A percentile compares a stretch with the other conserved stretches of the same genome.
Evolutionary conservation across 2,113 vertebrate species (phyloP).

Genomic region (Ahaetulla prasina): DNA sequence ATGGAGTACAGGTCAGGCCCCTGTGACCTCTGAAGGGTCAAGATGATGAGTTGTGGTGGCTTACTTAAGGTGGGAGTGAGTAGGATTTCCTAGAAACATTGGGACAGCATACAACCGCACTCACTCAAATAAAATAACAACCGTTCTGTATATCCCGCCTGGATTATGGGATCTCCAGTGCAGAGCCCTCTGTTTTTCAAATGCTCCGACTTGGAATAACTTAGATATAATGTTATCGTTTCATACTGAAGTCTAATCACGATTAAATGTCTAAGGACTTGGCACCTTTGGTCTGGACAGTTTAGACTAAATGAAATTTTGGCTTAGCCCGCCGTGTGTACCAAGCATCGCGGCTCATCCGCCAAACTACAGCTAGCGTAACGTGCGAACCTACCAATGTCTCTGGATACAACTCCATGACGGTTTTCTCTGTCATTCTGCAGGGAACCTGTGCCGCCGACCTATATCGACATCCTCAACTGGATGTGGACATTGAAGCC

Average conservation of each 20-base stretch:
- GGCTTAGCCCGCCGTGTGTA: background rate
- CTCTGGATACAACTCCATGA: background rate
- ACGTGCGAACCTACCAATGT: background rate
- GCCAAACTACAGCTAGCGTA: background rate
- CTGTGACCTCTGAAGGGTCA: accelerated
- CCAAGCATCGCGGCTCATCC: background rate
- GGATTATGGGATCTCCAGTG: background rate
- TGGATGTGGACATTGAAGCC: conserved; percentile 96
- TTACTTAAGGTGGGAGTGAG: background rate
- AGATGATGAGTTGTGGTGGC: accelerated
- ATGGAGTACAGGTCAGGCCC: conserved; percentile 88
- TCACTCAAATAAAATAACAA: background rate
- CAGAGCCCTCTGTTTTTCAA: background rate
- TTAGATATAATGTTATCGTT: background rate
- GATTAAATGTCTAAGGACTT: background rate
- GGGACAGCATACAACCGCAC: background rate
- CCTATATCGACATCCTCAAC: conserved; percentile 94
- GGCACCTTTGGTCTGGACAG: background rate
- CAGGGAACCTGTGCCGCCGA: conserved; percentile 96
- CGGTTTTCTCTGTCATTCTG: conserved; percentile 9
- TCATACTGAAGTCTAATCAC: background rate
- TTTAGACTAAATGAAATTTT: background rate
- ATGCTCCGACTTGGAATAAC: background rate
- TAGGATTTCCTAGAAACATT: background rate
- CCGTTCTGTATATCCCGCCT: background rate